phyloP scores from a whole-genome alignment of 2,797 vertebrate species.

The Aphelocoma californica region DNA sequence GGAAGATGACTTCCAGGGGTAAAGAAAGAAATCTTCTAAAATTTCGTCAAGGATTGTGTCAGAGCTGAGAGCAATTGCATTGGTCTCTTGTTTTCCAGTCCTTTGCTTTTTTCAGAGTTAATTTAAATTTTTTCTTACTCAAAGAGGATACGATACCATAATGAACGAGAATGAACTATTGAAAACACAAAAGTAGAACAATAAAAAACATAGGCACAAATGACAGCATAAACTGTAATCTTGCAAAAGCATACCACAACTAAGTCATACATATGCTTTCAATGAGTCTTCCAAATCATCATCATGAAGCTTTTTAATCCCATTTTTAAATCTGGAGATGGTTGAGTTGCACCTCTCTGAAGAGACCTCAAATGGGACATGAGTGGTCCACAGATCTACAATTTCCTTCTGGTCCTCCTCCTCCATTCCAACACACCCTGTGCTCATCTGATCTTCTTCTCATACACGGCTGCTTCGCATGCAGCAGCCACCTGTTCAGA shows the following conservation, averaged over 20 bases:
- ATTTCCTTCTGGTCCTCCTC: neutral
- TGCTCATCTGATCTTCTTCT: neutral
- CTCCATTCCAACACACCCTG: neutral
- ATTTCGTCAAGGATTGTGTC: neutral
- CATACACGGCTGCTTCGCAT: accelerated
- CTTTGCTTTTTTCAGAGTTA: neutral
- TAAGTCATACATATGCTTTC: neutral
- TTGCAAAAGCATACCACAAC: neutral
- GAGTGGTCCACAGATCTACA: neutral
- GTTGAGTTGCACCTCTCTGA: neutral
- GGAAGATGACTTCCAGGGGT: neutral
- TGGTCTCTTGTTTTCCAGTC: neutral
- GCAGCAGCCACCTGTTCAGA: neutral
- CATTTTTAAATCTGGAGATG: neutral
- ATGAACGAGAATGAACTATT: neutral
- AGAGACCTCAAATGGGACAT: neutral
- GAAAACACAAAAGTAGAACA: neutral
- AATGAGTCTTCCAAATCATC: neutral
- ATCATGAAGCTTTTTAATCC: neutral
- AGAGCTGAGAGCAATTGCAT: neutral
- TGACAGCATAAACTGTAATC: neutral
- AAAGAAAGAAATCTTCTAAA: neutral
- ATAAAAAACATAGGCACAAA: neutral
- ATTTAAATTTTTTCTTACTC: neutral
- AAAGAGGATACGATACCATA: neutral